phyloP scores from a whole-genome alignment of 2,797 vertebrate species.

The Amazona ochrocephala region DNA sequence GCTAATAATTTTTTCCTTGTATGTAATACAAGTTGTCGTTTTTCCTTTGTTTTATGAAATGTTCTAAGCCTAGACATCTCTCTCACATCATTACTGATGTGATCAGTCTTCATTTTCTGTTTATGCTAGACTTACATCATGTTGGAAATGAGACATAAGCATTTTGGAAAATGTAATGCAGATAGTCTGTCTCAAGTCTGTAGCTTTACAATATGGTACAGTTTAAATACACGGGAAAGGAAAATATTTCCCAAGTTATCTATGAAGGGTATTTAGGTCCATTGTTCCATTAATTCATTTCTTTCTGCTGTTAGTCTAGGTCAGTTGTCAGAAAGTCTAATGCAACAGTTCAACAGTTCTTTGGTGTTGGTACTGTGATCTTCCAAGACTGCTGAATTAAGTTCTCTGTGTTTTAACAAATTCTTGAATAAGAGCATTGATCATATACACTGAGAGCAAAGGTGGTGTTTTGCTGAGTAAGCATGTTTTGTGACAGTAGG shows the following conservation, averaged over 20 bases:
- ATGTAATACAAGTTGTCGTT: background rate
- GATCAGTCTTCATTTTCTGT: background rate
- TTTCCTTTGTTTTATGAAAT: conserved; percentile 34
- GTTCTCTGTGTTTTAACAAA: background rate
- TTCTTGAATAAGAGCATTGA: background rate
- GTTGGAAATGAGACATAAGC: conserved; percentile 15
- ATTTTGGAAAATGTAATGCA: conserved; percentile 18
- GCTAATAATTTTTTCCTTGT: background rate
- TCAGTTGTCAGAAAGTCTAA: background rate
- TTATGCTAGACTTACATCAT: conserved; percentile 15
- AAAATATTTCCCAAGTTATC: conserved; percentile 15
- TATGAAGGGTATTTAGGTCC: background rate
- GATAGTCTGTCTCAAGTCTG: conserved; percentile 35
- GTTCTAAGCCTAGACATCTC: background rate
- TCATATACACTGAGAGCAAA: background rate
- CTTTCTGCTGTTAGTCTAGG: background rate
- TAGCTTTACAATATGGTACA: background rate
- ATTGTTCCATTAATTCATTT: background rate
- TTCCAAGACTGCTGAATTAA: background rate
- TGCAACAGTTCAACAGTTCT: background rate
- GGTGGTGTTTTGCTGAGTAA: background rate
- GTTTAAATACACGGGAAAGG: background rate
- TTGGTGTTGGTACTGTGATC: background rate
- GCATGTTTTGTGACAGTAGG: background rate
- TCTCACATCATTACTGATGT: conserved; percentile 6